phyloP scores from a whole-genome alignment of 37 sponge, comb jelly and placozoan species.

The Crambe crambe region DNA sequence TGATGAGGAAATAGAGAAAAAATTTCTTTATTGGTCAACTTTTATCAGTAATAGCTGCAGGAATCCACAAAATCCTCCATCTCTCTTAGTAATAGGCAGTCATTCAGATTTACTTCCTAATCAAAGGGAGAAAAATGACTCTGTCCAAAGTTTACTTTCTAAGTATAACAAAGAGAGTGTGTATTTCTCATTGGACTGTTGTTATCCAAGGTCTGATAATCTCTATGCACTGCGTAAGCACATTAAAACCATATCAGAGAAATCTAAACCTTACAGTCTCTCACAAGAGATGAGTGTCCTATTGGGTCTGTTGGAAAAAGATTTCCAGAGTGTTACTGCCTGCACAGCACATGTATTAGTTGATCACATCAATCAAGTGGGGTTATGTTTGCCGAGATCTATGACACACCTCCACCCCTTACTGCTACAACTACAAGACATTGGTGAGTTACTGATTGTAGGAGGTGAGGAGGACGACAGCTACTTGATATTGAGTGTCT shows the following conservation, averaged over 20 bases:
- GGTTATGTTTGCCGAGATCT: neutral
- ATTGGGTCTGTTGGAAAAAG: neutral
- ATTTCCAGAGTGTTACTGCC: neutral
- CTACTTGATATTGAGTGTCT: neutral
- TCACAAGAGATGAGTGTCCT: neutral
- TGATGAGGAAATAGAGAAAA: too few relatives aligned
- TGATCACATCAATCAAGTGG: neutral
- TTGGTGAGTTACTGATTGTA: neutral
- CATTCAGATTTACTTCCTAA: conserved; percentile 22
- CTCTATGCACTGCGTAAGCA: too few relatives aligned
- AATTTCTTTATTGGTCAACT: too few relatives aligned
- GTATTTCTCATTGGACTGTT: too few relatives aligned
- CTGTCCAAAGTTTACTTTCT: too few relatives aligned
- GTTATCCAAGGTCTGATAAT: too few relatives aligned
- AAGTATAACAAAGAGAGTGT: too few relatives aligned
- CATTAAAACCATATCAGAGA: too few relatives aligned
- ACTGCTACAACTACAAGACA: neutral
- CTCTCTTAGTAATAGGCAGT: too few relatives aligned
- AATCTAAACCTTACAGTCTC: too few relatives aligned
- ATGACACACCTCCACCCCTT: neutral
- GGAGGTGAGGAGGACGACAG: neutral
- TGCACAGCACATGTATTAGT: neutral
- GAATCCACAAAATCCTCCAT: too few relatives aligned
- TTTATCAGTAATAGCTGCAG: conserved; percentile 1
- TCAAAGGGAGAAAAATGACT: too few relatives aligned